phyloP scores from a whole-genome alignment of 1,140 invertebrate genomes.

The Leucophenga varia region DNA sequence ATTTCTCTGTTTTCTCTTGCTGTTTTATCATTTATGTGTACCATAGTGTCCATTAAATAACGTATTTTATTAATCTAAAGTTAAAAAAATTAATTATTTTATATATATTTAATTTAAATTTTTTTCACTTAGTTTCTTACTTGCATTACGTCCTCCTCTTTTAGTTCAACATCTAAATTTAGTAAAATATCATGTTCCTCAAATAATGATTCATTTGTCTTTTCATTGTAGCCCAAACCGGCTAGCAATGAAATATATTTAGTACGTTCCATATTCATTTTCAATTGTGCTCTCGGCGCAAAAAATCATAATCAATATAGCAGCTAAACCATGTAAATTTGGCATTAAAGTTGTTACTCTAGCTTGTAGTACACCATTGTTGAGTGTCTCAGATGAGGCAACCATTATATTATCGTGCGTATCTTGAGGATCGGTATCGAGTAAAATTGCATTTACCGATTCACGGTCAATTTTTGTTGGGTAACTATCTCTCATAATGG shows the following conservation, averaged over 20 bases:
- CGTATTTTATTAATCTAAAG: conserved; percentile 68
- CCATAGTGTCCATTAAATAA: conserved; percentile 62
- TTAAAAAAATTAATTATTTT: no score
- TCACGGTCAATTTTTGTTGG: conserved; percentile 65
- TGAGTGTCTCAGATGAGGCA: conserved; percentile 66
- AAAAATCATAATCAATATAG: conserved; percentile 77
- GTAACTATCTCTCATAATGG: conserved; percentile 61
- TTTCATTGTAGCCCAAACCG: conserved; percentile 71
- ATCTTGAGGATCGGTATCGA: conserved; percentile 78
- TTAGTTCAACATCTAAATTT: conserved; percentile 70
- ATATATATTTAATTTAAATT: background rate
- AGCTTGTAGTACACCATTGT: conserved; percentile 56
- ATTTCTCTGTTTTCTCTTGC: no score
- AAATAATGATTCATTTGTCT: conserved; percentile 62
- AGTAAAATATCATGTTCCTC: conserved; percentile 84
- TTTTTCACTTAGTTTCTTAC: conserved; percentile 39
- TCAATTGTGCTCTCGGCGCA: conserved; percentile 76
- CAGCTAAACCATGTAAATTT: conserved; percentile 75
- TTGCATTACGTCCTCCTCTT: conserved; percentile 64
- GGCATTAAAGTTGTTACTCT: conserved; percentile 87
- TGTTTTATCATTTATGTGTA: conserved; percentile 55
- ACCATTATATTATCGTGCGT: conserved; percentile 67
- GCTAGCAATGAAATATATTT: conserved; percentile 76
- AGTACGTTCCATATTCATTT: conserved; percentile 61
- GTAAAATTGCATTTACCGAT: conserved; percentile 83